A percentile compares a stretch with the other conserved stretches of the same genome.
Conservation (phyloP, 2,888 invertebrate species). For the Morpho helenor region DNA sequence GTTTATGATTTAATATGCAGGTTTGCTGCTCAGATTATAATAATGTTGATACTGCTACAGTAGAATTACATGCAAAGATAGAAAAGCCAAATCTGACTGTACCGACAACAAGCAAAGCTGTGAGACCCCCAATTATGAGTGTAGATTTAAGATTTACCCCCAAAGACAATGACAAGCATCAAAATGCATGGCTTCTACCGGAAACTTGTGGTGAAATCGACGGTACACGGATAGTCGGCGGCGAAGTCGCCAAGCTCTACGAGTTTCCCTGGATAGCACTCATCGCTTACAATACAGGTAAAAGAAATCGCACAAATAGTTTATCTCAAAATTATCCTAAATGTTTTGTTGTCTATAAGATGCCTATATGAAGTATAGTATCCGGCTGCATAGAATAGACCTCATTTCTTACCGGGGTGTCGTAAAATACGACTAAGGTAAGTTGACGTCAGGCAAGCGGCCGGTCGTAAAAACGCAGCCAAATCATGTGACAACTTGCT, state of each 20-base stretch:
- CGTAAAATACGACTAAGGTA: too few relatives aligned
- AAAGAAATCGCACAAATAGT: background rate
- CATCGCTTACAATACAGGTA: background rate
- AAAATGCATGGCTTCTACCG: background rate
- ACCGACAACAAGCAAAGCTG: background rate
- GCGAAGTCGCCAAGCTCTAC: background rate
- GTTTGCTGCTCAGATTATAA: background rate
- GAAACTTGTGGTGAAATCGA: background rate
- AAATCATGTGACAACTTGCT: too few relatives aligned
- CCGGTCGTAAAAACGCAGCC: too few relatives aligned
- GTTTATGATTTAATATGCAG: background rate
- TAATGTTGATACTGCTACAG: background rate
- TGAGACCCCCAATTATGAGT: too few relatives aligned
- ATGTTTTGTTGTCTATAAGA: background rate
- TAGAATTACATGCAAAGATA: background rate
- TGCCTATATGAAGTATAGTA: too few relatives aligned
- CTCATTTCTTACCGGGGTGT: too few relatives aligned
- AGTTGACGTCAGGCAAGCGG: too few relatives aligned
- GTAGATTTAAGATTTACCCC: background rate
- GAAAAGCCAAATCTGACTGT: background rate
- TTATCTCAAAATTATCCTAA: background rate
- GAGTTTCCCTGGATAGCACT: constrained; percentile 9
- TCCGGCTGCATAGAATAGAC: too few relatives aligned
- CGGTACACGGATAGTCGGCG: background rate
- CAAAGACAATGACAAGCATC: background rate